These are phyloP conservation scores for Enteromius argenteus DNA, from an alignment of 2,797 vertebrate species.

Conservation along the genomic window DNA sequence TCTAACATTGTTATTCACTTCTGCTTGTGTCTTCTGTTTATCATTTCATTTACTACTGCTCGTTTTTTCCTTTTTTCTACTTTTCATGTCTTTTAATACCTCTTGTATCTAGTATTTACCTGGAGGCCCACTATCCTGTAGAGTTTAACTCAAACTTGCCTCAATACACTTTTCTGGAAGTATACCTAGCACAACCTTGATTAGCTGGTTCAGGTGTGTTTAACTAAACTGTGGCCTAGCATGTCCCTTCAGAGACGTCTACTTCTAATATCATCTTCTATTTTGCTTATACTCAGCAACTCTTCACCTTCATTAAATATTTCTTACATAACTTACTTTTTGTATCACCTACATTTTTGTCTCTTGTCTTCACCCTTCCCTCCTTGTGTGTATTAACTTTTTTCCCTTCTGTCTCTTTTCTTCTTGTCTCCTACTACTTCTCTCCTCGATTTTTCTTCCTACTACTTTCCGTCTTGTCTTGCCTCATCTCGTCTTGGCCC, in stretches of 20 bases:
- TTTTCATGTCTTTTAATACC: neutral
- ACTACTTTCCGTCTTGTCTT: neutral
- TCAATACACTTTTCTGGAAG: neutral
- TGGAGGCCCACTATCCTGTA: neutral
- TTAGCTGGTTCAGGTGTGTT: neutral
- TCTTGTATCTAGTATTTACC: neutral
- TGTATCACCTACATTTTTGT: constrained; percentile 4
- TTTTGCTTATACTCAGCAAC: neutral
- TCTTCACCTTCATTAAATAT: neutral
- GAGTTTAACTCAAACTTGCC: neutral
- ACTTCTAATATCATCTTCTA: neutral
- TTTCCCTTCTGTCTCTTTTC: constrained; percentile 30
- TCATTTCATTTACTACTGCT: neutral
- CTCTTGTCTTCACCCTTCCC: constrained; percentile 19
- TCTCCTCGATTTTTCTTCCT: neutral
- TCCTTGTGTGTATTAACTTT: constrained; percentile 40
- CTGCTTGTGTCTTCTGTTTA: constrained; percentile 59
- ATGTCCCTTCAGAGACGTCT: neutral
- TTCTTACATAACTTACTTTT: neutral
- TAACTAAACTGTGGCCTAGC: neutral
- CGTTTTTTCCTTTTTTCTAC: neutral
- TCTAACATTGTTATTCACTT: constrained; percentile 16
- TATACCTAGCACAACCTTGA: neutral
- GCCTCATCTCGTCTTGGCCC: constrained; percentile 4
- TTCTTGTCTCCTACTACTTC: neutral